Conservation (phyloP, 2,113 vertebrate species). For the Leucoraja erinaceus region DNA sequence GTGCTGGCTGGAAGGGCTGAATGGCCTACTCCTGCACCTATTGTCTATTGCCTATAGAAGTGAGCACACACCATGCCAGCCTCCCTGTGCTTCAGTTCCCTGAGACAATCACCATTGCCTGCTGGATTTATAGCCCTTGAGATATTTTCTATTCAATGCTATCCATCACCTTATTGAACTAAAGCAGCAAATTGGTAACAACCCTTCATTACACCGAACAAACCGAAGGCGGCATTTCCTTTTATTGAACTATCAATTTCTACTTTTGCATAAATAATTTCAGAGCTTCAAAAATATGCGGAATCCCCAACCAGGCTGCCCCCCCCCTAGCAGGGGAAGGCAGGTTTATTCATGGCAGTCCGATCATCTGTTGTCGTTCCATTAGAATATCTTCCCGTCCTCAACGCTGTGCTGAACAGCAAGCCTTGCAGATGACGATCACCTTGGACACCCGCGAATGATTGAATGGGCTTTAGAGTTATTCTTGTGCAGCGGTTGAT, state of each 20-base stretch:
- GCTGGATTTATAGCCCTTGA: not conserved
- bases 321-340: too few species aligned
- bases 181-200: not conserved
- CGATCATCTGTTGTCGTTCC: not conserved
- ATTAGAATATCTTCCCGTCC: slow-evolving; percentile 1
- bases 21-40: too few species aligned
- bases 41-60: too few species aligned
- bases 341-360: not conserved
- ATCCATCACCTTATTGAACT: not conserved
- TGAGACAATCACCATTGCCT: not conserved
- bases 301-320: not conserved
- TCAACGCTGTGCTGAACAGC: slow-evolving; percentile 9
- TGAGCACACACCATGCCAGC: too few species aligned
- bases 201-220: not conserved
- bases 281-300: not conserved
- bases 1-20: too few species aligned
- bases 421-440: not conserved
- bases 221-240: not conserved
- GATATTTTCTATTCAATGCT: not conserved
- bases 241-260: not conserved
- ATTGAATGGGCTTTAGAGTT: not conserved
- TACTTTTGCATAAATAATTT: not conserved
- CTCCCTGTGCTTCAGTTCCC: not conserved
- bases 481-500: not conserved
- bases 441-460: slow-evolving; percentile 22